Evolutionary conservation across 2,888 invertebrate genomes (phyloP).

Genomic region (Tenthredo amoena): DNA sequence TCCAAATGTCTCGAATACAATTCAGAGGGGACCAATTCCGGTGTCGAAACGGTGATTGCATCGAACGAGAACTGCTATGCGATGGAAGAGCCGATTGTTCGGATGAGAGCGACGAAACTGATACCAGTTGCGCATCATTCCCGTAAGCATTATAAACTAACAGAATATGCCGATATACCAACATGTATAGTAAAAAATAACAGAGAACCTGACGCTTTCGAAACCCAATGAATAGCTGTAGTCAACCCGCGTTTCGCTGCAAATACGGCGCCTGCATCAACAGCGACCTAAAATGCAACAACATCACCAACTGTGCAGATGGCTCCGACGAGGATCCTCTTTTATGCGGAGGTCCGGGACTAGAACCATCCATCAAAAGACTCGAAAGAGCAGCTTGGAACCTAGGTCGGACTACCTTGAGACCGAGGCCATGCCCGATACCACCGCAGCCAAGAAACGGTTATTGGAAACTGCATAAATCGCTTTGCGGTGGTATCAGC

Average conservation of each 20-base stretch:
- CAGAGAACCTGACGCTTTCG: neutral
- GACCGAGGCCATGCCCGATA: conserved; percentile 61
- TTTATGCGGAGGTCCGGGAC: conserved; percentile 58
- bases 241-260: conserved; percentile 72
- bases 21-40: conserved; percentile 60
- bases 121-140: conserved; percentile 63
- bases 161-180: neutral
- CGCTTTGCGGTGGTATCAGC: conserved; percentile 63
- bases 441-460: conserved; percentile 70
- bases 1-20: neutral
- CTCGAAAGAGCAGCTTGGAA: neutral
- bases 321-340: conserved; percentile 75
- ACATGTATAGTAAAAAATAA: neutral
- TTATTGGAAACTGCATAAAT: conserved; percentile 65
- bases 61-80: conserved; percentile 74
- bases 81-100: conserved; percentile 71
- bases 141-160: conserved; percentile 62
- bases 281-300: conserved; percentile 71
- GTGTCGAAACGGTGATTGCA: conserved; percentile 76
- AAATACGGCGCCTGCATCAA: conserved; percentile 77
- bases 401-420: conserved; percentile 32
- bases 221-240: conserved; percentile 68
- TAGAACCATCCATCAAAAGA: neutral
- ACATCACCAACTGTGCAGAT: conserved; percentile 73
- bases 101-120: conserved; percentile 72